Evolutionary conservation across 2,888 invertebrate genomes (phyloP).

Genomic region (Tetramorium bicarinatum): DNA sequence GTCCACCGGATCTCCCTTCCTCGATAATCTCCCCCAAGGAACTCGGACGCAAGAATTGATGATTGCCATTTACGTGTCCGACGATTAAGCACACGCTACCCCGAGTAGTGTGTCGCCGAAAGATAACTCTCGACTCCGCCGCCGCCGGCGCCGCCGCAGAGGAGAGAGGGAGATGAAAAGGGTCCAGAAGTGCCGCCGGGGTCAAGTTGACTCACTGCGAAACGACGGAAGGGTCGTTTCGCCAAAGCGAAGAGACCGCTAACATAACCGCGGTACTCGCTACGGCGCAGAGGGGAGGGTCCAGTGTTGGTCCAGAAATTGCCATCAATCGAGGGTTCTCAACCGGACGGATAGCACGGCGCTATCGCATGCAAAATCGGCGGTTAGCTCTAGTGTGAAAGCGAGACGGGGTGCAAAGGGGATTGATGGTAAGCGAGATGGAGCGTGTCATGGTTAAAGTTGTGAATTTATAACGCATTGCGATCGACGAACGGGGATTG

Average conservation of each 20-base stretch:
- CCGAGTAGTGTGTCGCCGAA: conserved; percentile 22
- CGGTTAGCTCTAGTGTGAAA: neutral
- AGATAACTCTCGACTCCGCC: conserved; percentile 24
- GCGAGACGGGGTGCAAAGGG: conserved; percentile 12
- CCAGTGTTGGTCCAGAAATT: conserved; percentile 23
- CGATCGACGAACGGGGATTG: conserved; percentile 52
- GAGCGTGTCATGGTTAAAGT: conserved; percentile 21
- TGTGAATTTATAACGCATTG: conserved; percentile 66
- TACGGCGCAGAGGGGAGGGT: neutral
- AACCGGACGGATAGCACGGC: neutral
- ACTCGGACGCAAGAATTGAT: neutral
- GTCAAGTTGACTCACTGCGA: conserved; percentile 54
- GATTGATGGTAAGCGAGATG: neutral
- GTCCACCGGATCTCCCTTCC: neutral
- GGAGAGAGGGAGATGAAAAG: neutral
- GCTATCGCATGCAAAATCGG: neutral
- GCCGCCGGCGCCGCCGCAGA: neutral
- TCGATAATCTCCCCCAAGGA: conserved; percentile 23
- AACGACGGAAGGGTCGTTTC: conserved; percentile 58
- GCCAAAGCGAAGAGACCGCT: neutral
- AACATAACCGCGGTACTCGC: neutral
- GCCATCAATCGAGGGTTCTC: conserved; percentile 12
- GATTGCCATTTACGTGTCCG: conserved; percentile 7
- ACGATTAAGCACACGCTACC: conserved; percentile 27
- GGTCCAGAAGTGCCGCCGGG: conserved; percentile 28